These are phyloP conservation scores for Phlogophora meticulosa DNA, from an alignment of 2,888 invertebrate genomes.

Conservation along the genomic window DNA sequence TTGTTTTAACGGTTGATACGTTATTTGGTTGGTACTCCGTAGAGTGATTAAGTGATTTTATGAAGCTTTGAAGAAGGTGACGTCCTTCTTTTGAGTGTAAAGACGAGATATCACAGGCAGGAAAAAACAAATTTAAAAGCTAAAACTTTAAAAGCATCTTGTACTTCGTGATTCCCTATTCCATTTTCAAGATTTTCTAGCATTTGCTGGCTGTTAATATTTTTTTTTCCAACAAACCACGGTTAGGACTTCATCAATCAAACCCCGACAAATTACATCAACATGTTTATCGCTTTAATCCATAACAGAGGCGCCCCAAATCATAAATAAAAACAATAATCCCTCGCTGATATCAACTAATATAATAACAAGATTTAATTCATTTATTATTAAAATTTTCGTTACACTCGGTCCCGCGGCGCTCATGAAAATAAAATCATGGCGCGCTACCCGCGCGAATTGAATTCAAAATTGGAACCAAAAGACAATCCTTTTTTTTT, in stretches of 20 bases:
- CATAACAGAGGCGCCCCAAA: slow-evolving; percentile 59
- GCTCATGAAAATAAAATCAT: slow-evolving; percentile 91
- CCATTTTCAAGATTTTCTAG: no score
- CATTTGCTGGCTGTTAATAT: no score
- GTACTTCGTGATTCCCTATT: no score
- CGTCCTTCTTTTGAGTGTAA: no score
- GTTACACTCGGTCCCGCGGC: slow-evolving; percentile 81
- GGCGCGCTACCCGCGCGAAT: slow-evolving; percentile 86
- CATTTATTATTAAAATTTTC: slow-evolving; percentile 85
- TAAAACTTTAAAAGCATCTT: no score
- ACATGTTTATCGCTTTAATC: slow-evolving; percentile 66
- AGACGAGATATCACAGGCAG: no score
- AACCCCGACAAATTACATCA: slow-evolving; percentile 45
- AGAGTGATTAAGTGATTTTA: no score
- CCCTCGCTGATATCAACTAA: slow-evolving; percentile 74
- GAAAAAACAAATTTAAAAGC: no score
- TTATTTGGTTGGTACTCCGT: no score
- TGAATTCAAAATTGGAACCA: slow-evolving; percentile 90
- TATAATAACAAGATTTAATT: slow-evolving; percentile 79
- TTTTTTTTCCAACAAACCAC: neutral
- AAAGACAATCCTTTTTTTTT: slow-evolving; percentile 87
- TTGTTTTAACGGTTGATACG: slow-evolving; percentile 6
- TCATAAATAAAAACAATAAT: slow-evolving; percentile 73
- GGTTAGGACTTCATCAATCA: slow-evolving; percentile 41
- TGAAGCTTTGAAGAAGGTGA: no score